Conservation (phyloP, 2,888 invertebrate genomes). For the Fissipunctia ypsillon region DNA sequence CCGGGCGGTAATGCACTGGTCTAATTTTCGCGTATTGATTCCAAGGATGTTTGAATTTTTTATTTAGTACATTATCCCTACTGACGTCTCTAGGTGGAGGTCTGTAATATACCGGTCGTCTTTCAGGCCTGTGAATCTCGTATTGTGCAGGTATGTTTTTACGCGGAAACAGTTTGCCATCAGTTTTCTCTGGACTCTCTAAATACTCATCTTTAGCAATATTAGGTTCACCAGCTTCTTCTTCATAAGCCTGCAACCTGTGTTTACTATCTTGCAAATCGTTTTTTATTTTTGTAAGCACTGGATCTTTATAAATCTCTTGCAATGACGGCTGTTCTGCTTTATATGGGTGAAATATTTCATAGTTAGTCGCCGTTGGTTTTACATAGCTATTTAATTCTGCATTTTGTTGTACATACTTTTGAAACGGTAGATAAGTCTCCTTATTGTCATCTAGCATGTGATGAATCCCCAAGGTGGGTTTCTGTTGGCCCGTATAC, state of each 20-base stretch:
- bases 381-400: slow-evolving; percentile 65
- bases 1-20: slow-evolving; percentile 84
- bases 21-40: slow-evolving; percentile 85
- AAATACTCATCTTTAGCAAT: slow-evolving; percentile 82
- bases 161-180: slow-evolving; percentile 81
- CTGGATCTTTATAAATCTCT: slow-evolving; percentile 82
- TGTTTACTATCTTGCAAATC: slow-evolving; percentile 79
- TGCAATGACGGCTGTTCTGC: slow-evolving; percentile 82
- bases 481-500: slow-evolving; percentile 75
- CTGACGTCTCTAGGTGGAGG: slow-evolving; percentile 69
- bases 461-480: slow-evolving; percentile 80
- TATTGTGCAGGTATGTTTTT: slow-evolving; percentile 79
- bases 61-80: slow-evolving; percentile 80
- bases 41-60: slow-evolving; percentile 85
- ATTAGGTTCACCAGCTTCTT: slow-evolving; percentile 79
- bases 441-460: slow-evolving; percentile 74
- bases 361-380: slow-evolving; percentile 80
- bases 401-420: slow-evolving; percentile 74
- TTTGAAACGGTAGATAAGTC: slow-evolving; percentile 77
- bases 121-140: slow-evolving; percentile 84
- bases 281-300: slow-evolving; percentile 79
- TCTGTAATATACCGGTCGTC: slow-evolving; percentile 83
- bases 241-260: slow-evolving; percentile 81
- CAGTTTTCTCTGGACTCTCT: slow-evolving; percentile 82
- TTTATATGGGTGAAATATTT: slow-evolving; percentile 86